Conservation (phyloP, 2,113 vertebrate genomes). For the Athene cunicularia region DNA sequence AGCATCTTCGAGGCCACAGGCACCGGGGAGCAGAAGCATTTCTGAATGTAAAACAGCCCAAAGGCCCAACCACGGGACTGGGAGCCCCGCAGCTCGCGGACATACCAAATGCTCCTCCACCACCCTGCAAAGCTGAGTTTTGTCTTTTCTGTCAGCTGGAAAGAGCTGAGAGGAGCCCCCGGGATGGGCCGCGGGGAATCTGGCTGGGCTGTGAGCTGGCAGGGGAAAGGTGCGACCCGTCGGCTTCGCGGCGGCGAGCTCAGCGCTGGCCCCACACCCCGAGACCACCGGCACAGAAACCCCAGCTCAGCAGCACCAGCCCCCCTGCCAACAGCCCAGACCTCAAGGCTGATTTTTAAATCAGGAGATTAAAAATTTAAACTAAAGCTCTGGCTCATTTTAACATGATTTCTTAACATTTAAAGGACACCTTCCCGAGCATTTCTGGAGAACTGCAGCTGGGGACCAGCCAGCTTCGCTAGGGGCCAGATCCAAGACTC, state of each 20-base stretch:
- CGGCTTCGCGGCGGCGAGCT: rapidly evolving
- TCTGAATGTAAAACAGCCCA: background rate
- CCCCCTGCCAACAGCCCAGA: background rate
- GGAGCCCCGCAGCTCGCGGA: background rate
- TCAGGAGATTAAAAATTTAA: constrained; percentile 49
- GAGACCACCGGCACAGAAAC: background rate
- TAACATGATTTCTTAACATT: constrained; percentile 34
- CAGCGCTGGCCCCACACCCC: rapidly evolving
- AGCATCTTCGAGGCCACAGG: background rate
- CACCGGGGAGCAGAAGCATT: background rate
- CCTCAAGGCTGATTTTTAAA: constrained; percentile 22
- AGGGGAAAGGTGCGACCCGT: background rate
- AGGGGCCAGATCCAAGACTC: background rate
- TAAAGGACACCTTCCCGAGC: constrained; percentile 23
- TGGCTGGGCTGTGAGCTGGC: background rate
- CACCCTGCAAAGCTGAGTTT: background rate
- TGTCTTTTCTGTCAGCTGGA: background rate
- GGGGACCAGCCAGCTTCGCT: background rate
- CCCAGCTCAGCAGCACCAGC: background rate
- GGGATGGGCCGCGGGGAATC: rapidly evolving
- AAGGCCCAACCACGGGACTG: rapidly evolving
- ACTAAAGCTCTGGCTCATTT: constrained; percentile 18
- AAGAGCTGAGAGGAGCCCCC: background rate
- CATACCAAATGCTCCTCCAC: background rate
- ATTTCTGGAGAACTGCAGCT: background rate